Percentiles rank a stretch among this genome's conserved stretches.
These are phyloP conservation scores for Equus przewalskii DNA, from an alignment of 2,113 vertebrate genomes.

Conservation along the genomic window DNA sequence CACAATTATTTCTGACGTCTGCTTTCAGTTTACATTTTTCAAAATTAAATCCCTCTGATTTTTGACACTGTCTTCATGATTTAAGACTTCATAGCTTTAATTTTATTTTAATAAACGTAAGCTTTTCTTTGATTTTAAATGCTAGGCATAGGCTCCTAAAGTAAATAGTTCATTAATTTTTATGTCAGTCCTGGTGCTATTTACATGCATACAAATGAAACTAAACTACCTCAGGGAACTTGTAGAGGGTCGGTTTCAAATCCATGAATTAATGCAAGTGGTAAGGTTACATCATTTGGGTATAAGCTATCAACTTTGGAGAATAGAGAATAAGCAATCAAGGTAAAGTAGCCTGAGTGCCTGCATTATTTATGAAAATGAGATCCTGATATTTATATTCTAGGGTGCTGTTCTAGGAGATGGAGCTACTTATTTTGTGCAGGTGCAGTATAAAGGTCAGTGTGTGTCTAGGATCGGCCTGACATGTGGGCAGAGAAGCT, in stretches of 20 bases:
- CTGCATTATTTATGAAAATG: constrained; percentile 73
- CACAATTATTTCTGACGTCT: not conserved
- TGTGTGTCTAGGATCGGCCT: not conserved
- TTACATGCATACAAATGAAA: constrained; percentile 78
- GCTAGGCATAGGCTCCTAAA: constrained; percentile 8
- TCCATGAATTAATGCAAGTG: constrained; percentile 68
- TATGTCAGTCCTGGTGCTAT: constrained; percentile 69
- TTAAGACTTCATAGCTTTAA: constrained; percentile 52
- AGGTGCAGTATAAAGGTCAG: not conserved
- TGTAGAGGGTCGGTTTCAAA: constrained; percentile 65
- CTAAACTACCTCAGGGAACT: constrained; percentile 71
- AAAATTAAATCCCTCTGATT: not conserved
- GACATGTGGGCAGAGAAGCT: not conserved
- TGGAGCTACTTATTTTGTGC: not conserved
- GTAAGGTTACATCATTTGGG: constrained; percentile 69
- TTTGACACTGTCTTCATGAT: constrained; percentile 25
- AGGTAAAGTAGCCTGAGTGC: not conserved
- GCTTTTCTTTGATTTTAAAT: constrained; percentile 48
- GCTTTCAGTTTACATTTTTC: not conserved
- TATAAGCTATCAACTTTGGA: constrained; percentile 65
- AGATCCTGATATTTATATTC: constrained; percentile 50
- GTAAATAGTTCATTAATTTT: constrained; percentile 81
- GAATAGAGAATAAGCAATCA: constrained; percentile 58
- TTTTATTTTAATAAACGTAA: constrained; percentile 71
- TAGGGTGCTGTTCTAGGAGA: not conserved